Base-by-base conservation (phyloP, 2,113 vertebrate genomes). In the Sterna hirundo region DNA sequence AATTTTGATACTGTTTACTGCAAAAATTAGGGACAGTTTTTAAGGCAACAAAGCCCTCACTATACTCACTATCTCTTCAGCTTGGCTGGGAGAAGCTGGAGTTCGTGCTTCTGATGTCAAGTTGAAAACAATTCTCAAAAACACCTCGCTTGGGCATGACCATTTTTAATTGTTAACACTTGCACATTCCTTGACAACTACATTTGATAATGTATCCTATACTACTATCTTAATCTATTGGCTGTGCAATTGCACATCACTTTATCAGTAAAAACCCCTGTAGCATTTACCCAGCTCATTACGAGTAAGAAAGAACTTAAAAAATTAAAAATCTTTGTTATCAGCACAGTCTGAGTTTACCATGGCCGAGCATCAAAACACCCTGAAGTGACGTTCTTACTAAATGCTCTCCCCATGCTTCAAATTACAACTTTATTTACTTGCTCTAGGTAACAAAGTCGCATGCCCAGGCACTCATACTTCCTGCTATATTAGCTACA, bases 391-490 rank as follows among this genome's bases (percentile, higher is more conserved):
- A n/a, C 19, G 1, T 20, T 32, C 74, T 38, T 25, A 29, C 26
- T 20, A 29, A 78, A 36, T 6, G 20, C 15, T 71, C 51, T 65
- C 58, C 81, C 36, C 10, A 3, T 3, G 23, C 30, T 47, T 72
- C n/a, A 47, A 66, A 42, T 4, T 34, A 6, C 34, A 10, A 22
- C 62, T 57, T 44, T 42, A 55, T 51, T 65, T 38, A 29, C 49
- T 58, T 10, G 27, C 71, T 77, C 22, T 32, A 23, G 23, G 30
- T 29, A 10, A 17, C 20, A 5, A 29, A 86, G 30, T 11, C 3
- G 0, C 21, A 23, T 0, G 1, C 60, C 19, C 66, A 66, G 46
- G 54, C 38, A 38, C 10, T 15, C 15, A 2, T 5, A 4, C 16
- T 32, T 65, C 65, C 51, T 46, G 52, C 40, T 38, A 3, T 36